phyloP scores from a whole-genome alignment of 2,888 invertebrate species.

The Synergus laeviventris region DNA sequence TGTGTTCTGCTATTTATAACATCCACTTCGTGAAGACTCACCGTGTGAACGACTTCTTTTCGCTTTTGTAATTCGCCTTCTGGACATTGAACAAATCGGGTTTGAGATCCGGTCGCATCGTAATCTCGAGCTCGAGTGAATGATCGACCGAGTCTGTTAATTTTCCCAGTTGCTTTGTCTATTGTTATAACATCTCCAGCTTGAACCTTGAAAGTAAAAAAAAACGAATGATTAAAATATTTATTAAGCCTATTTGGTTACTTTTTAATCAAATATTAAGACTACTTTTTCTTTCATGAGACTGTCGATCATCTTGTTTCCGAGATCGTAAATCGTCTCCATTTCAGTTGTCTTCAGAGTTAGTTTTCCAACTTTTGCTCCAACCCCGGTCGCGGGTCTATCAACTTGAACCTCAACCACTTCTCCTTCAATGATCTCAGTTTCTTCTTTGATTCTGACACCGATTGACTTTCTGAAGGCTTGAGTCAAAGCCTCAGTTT shows the following conservation, averaged over 20 bases:
- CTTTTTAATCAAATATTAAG: slow-evolving; percentile 11
- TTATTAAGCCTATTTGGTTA: neutral
- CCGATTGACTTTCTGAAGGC: slow-evolving; percentile 98
- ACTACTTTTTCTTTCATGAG: slow-evolving; percentile 91
- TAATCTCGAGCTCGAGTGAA: slow-evolving; percentile 98
- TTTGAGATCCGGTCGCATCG: slow-evolving; percentile 92
- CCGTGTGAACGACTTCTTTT: slow-evolving; percentile 98
- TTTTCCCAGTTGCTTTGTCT: slow-evolving; percentile 98
- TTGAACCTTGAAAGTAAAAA: slow-evolving; percentile 80
- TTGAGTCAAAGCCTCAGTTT: slow-evolving; percentile 98
- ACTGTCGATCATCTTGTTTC: slow-evolving; percentile 98
- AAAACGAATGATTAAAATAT: neutral
- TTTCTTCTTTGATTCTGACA: slow-evolving; percentile 97
- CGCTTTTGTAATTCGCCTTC: slow-evolving; percentile 99
- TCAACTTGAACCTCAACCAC: slow-evolving; percentile 99
- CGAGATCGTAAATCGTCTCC: slow-evolving; percentile 99
- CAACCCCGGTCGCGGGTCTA: slow-evolving; percentile 92
- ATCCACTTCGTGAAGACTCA: slow-evolving; percentile 99
- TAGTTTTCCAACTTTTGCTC: slow-evolving; percentile 92
- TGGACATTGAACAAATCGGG: slow-evolving; percentile 97
- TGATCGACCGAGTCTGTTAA: slow-evolving; percentile 92
- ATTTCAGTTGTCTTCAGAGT: slow-evolving; percentile 99
- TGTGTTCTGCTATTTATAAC: slow-evolving; percentile 99
- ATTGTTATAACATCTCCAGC: slow-evolving; percentile 98
- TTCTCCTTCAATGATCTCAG: slow-evolving; percentile 99